Base-by-base conservation (phyloP, 2,888 invertebrate species). In the Dynastes maya region DNA sequence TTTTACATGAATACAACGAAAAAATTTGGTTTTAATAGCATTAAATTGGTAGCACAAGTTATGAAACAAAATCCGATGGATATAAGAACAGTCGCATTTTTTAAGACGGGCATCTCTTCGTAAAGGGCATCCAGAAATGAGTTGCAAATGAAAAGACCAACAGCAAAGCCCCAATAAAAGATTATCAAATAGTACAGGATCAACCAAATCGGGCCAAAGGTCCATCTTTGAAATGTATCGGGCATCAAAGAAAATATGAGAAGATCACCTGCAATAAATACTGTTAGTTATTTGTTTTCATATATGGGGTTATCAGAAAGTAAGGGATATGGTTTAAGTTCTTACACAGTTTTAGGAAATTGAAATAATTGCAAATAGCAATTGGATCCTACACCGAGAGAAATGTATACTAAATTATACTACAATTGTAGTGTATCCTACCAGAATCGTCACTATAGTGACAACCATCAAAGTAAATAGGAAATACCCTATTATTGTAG, bases 141-240 rank as follows among this genome's bases (percentile, higher is more conserved):
- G 53, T 72, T 72, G 16, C 16, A 67, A 27, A 65, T 45, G 29
- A 40, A 65, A 1, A 78, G 53, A 16, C 65, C 37, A 13, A 45
- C 64, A 13, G 64, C 40, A 37, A 74, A 55, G 22, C 78, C 63
- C 78, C 78, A 78, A 8, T 72, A 64, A 27, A 72, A 78, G 13
- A 78, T 49, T 4, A 64, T 16, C n/a, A 53, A 6, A 22, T 58
- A 78, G 32, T 78, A 78, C 40, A 78, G 37, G 11, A 78, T 4
- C 13, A 78, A 8, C 53, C 71, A 53, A 16, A 65, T 13, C 6
- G 55, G 72, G 1, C 72, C 72, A n/a, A 74, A 22, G 4, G n/a
- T 37, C 65, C 58, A 55, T 53, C 78, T 63, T 51, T 71, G 71
- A 51, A 78, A n/a, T 0, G 16, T 32, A 29, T 78, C 78, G 4